phyloP scores from a whole-genome alignment of 2,888 invertebrate genomes.

The Acleris laterana region DNA sequence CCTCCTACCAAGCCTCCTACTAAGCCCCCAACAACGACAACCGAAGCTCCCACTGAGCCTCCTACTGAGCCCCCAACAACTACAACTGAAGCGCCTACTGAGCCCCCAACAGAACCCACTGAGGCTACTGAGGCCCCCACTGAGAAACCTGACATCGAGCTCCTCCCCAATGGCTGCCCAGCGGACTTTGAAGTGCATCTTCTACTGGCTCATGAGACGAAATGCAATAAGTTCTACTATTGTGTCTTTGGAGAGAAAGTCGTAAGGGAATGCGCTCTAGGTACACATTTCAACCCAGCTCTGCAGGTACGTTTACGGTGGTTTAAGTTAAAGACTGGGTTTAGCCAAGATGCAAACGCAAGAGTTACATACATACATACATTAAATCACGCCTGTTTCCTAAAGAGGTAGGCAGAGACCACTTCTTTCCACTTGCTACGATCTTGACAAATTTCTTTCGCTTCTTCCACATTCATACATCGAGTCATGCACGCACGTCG shows the following conservation, averaged over 20 bases:
- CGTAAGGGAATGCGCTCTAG: constrained; percentile 44
- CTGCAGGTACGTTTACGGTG: constrained; percentile 48
- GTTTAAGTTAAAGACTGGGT: no score
- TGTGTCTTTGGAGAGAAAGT: constrained; percentile 52
- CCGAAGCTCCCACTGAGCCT: constrained; percentile 20
- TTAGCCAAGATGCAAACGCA: no score
- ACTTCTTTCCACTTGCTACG: no score
- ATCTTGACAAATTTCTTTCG: no score
- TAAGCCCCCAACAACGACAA: no score
- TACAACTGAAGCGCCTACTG: constrained; percentile 20
- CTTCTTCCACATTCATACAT: no score
- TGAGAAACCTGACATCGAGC: constrained; percentile 15
- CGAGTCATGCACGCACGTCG: no score
- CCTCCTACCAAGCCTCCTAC: constrained; percentile 5
- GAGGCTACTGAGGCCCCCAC: constrained; percentile 28
- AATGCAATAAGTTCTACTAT: constrained; percentile 54
- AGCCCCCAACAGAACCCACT: constrained; percentile 4
- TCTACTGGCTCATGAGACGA: constrained; percentile 50
- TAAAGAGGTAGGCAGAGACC: no score
- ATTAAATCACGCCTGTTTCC: no score
- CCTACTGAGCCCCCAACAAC: constrained; percentile 14
- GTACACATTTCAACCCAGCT: constrained; percentile 47
- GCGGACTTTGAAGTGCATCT: constrained; percentile 44
- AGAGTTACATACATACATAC: no score
- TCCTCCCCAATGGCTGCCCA: constrained; percentile 49